Evolutionary conservation across 2,888 invertebrate species (phyloP).

Genomic region (Andrena praecox): DNA sequence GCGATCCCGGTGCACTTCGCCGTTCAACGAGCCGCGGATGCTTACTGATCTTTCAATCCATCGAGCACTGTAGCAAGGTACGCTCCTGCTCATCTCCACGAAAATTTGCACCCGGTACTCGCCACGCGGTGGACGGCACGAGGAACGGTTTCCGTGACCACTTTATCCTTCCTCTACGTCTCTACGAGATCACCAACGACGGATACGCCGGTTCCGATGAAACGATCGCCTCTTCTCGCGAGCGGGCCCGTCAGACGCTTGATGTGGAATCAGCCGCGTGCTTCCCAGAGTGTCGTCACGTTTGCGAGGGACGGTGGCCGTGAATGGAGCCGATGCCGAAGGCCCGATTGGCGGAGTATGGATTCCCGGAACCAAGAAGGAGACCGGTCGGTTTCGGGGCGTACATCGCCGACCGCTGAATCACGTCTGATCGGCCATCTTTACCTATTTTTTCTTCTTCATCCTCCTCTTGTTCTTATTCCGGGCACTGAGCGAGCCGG

Average conservation of each 20-base stretch:
- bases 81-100: too few species aligned
- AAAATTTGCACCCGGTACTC: too few species aligned
- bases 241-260: background rate
- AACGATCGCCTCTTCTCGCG: background rate
- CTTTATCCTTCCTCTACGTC: background rate
- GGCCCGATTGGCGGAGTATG: slow-evolving; percentile 71
- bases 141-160: too few species aligned
- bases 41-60: too few species aligned
- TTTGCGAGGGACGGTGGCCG: slow-evolving; percentile 40
- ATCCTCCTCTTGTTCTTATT: slow-evolving; percentile 35
- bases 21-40: too few species aligned
- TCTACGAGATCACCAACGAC: background rate
- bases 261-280: slow-evolving; percentile 18
- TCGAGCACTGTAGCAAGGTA: too few species aligned
- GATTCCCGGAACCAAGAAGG: slow-evolving; percentile 69
- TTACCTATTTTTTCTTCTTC: slow-evolving; percentile 68
- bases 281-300: slow-evolving; percentile 61
- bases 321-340: slow-evolving; percentile 65
- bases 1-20: too few species aligned
- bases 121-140: too few species aligned
- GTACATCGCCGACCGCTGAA: slow-evolving; percentile 80
- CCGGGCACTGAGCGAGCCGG: slow-evolving; percentile 15
- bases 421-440: slow-evolving; percentile 78
- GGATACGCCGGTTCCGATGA: background rate
- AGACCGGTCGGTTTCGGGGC: slow-evolving; percentile 64